Base-by-base conservation (phyloP, 2,113 vertebrate species). In the Halcyon malimbica region DNA sequence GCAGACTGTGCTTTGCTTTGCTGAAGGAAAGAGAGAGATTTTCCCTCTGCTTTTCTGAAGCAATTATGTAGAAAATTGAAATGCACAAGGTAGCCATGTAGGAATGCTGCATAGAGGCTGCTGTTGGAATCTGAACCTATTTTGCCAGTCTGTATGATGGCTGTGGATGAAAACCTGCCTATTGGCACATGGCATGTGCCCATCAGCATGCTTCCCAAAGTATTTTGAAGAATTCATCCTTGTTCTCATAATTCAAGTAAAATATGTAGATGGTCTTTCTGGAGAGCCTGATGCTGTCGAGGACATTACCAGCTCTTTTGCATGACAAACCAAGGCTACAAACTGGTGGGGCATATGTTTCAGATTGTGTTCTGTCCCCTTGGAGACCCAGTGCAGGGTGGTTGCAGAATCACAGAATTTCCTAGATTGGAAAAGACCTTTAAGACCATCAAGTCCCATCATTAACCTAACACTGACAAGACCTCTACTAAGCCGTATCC, bases 1-100 rank as follows among this genome's bases (percentile, higher is more conserved):
- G 75, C 94, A 96, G 88, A 62, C 89, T 86, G 64, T 39, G 81
- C 1, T 1, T 89, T 92, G 74, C 89, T 74, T 84, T 54, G 93
- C 68, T 33, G 64, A 88, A 77, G 62, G 39, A 57, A 73, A 81
- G 50, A 81, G 28, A 44, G 39, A 59, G 50, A 62, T 92, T 93
- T 65, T 93, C 77, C 67, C 69, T 37, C 87, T 93, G 70, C 79
- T 76, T 90, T 96, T 79, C 78, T 62, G 79, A 87, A 87, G 80
- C 83, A 76, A 42, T 74, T 46, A 82, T 48, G 83, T 82, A 37
- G 19, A 84, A 87, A 90, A 92, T 62, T 33, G 92, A 82, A 87
- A 83, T 50, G 77, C 12, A 13, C 64, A 11, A 19, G 69, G 85
- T 65, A 62, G 79, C 71, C 79, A 9, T 20, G 85, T 21, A 59